A percentile compares a stretch with the other conserved stretches of the same genome.
Evolutionary conservation across 2,113 vertebrate genomes (phyloP).

Genomic region (Coptodon rendalli): DNA sequence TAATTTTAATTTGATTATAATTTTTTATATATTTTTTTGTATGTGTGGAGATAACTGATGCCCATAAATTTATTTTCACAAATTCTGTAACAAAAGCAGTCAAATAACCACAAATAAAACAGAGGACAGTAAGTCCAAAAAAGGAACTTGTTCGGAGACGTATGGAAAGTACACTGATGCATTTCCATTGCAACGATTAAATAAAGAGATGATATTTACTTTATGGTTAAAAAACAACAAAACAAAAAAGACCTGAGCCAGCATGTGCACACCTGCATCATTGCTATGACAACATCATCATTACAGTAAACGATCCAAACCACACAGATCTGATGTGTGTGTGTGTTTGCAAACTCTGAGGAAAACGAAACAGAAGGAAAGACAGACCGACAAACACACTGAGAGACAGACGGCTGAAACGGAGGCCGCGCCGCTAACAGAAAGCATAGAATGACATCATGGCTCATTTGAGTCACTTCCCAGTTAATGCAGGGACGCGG

Average conservation of each 20-base stretch:
- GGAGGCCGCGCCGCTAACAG: not conserved
- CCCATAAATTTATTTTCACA: not conserved
- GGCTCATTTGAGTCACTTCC: slow-evolving; percentile 28
- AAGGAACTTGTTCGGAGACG: not conserved
- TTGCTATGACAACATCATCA: not conserved
- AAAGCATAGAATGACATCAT: slow-evolving; percentile 13
- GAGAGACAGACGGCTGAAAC: not conserved
- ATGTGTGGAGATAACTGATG: not conserved
- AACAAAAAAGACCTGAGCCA: not conserved
- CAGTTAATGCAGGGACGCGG: not conserved
- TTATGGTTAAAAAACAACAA: not conserved
- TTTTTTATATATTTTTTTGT: not conserved
- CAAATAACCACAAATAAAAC: not conserved
- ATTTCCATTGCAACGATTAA: not conserved
- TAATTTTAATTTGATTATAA: not conserved
- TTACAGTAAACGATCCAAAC: not conserved
- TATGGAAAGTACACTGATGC: not conserved
- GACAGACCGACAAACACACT: not conserved
- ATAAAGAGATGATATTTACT: not conserved
- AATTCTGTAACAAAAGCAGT: not conserved
- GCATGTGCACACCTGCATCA: not conserved
- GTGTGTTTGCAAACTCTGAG: not conserved
- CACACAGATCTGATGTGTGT: not conserved
- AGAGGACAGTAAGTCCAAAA: not conserved
- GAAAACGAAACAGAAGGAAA: not conserved